Evolutionary conservation across 2,888 invertebrate genomes (phyloP).

Genomic region (Andrena dorsata): DNA sequence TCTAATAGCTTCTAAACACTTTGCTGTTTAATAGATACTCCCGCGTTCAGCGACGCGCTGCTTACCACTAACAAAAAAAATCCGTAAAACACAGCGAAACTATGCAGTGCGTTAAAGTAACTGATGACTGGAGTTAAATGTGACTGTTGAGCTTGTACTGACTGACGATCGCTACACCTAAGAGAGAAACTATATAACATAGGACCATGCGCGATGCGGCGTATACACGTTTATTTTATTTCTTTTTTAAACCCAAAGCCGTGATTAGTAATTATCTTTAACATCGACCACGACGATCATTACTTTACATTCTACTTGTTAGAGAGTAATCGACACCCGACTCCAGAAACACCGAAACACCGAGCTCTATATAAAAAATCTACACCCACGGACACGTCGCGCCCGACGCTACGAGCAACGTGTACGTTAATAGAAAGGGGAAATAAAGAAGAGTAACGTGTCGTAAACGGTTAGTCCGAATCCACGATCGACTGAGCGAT

Average conservation of each 20-base stretch:
- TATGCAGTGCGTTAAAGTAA: constrained; percentile 42
- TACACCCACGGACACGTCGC: constrained; percentile 46
- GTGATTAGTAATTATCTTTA: constrained; percentile 35
- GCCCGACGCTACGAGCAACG: constrained; percentile 28
- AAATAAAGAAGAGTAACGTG: background rate
- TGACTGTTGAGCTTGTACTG: constrained; percentile 71
- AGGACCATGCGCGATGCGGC: constrained; percentile 34
- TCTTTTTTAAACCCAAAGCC: constrained; percentile 20
- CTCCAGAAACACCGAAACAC: constrained; percentile 9
- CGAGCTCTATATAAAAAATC: constrained; percentile 19
- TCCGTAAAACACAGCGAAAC: constrained; percentile 8
- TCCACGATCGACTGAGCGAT: constrained; percentile 22
- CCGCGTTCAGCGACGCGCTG: constrained; percentile 17
- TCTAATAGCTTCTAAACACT: constrained; percentile 24
- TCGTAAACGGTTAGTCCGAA: constrained; percentile 19
- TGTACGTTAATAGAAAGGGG: constrained; percentile 39
- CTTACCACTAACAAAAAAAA: background rate
- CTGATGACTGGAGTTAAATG: constrained; percentile 62
- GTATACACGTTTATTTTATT: constrained; percentile 10
- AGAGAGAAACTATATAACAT: constrained; percentile 30
- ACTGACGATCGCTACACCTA: constrained; percentile 57
- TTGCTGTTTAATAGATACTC: constrained; percentile 20
- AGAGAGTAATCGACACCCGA: constrained; percentile 24
- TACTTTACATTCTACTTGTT: constrained; percentile 32
- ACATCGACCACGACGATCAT: constrained; percentile 36